Conservation (phyloP, 1,140 invertebrate genomes). For the Thaumatotibia leucotreta region DNA sequence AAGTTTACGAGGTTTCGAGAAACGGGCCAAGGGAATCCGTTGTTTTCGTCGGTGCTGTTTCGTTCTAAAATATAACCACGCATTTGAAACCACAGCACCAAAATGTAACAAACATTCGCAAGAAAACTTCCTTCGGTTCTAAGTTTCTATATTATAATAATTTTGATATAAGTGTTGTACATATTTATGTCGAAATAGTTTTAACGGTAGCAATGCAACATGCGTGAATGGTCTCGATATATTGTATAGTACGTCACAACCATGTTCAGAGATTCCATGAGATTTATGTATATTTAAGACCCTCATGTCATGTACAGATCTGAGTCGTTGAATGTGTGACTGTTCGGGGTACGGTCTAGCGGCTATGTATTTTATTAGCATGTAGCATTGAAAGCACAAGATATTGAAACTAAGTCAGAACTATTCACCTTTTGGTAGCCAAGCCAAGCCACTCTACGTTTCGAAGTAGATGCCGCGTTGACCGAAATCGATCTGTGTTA, state of each 20-base stretch:
- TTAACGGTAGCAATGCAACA: slow-evolving; percentile 26
- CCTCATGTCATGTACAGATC: slow-evolving; percentile 21
- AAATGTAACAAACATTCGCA: not conserved
- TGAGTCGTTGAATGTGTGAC: slow-evolving; percentile 16
- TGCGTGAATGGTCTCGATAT: slow-evolving; percentile 19
- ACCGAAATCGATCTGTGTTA: no score
- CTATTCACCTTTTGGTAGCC: no score
- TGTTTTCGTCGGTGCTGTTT: not conserved
- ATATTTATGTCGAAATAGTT: slow-evolving; percentile 34
- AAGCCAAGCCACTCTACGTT: no score
- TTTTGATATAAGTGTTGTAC: slow-evolving; percentile 38
- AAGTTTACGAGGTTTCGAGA: no score
- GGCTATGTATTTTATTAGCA: no score
- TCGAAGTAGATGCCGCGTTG: no score
- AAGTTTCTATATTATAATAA: slow-evolving; percentile 33
- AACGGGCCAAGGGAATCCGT: no score
- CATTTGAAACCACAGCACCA: not conserved
- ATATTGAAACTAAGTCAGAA: no score
- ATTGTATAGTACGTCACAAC: slow-evolving; percentile 35
- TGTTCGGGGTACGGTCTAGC: not conserved
- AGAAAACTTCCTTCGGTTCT: slow-evolving; percentile 26
- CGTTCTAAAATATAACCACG: not conserved
- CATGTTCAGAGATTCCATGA: slow-evolving; percentile 21
- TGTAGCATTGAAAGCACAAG: no score
- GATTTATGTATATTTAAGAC: slow-evolving; percentile 11